These are phyloP conservation scores for Metacarcinus magister DNA, from an alignment of 2,888 invertebrate genomes.

Conservation along the genomic window DNA sequence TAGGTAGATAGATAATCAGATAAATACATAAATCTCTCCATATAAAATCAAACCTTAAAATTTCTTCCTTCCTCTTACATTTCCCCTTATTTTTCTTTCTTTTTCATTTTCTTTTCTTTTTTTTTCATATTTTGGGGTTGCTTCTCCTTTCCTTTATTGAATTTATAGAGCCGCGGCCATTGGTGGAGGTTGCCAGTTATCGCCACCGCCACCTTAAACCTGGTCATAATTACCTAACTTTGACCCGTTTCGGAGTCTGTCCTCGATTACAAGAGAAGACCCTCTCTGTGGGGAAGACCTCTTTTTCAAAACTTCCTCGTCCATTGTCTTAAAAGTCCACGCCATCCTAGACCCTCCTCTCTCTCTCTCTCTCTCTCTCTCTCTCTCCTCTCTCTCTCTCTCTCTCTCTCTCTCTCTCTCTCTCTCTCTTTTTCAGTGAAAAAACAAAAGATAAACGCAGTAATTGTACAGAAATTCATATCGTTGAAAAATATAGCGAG, in stretches of 20 bases:
- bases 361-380: conserved; percentile 15
- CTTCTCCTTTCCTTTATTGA: background rate
- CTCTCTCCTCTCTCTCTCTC: background rate
- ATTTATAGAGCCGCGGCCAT: background rate
- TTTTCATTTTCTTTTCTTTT: background rate
- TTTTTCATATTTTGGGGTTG: too few relatives aligned
- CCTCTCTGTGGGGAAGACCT: background rate
- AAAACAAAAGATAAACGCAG: too few relatives aligned
- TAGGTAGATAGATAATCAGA: background rate
- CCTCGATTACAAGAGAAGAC: background rate
- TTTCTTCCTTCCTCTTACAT: background rate
- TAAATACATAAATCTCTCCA: background rate
- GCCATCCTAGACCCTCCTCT: background rate
- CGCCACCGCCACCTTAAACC: background rate
- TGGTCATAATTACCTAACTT: background rate
- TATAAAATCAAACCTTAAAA: background rate
- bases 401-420: background rate
- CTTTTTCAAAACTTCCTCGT: background rate
- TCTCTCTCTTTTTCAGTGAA: background rate
- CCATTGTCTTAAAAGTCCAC: background rate
- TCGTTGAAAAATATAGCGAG: too few relatives aligned
- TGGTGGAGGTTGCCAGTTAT: background rate
- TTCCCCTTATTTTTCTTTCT: background rate
- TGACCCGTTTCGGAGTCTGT: background rate
- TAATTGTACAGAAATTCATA: too few relatives aligned